Percentiles rank a stretch among this genome's conserved stretches.
Conservation (phyloP, 2,888 invertebrate genomes). For the Mystacides longicornis region DNA sequence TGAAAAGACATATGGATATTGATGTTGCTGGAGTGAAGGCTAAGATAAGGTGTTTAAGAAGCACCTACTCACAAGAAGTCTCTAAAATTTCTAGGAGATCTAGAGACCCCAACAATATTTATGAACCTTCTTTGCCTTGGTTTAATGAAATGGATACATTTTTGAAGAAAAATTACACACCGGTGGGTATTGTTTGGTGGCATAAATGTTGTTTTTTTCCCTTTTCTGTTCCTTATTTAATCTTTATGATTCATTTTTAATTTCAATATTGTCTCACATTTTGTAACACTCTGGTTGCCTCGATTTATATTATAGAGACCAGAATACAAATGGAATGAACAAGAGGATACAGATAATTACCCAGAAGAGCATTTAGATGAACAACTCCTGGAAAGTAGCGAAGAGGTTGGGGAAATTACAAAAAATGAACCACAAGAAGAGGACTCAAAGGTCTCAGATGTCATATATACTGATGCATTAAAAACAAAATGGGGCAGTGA, state of each 20-base stretch:
- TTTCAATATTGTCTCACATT: no score
- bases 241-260: background rate
- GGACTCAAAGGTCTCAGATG: background rate
- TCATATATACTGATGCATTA: background rate
- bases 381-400: background rate
- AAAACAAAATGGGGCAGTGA: slow-evolving; percentile 39
- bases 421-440: background rate
- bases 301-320: no score
- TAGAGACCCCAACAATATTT: slow-evolving; percentile 17
- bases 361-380: background rate
- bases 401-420: background rate
- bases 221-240: background rate
- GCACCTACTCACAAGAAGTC: slow-evolving; percentile 17
- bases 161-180: no score
- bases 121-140: slow-evolving; percentile 17
- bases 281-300: no score
- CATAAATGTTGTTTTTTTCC: background rate
- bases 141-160: slow-evolving; percentile 16
- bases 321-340: background rate
- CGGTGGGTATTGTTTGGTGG: no score
- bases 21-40: slow-evolving; percentile 12
- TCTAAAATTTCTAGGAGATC: slow-evolving; percentile 15
- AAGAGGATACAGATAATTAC: background rate
- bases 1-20: slow-evolving; percentile 9
- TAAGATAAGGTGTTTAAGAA: slow-evolving; percentile 18